These are phyloP conservation scores for Campoplex nolae DNA, from an alignment of 2,888 invertebrate genomes.

Conservation along the genomic window DNA sequence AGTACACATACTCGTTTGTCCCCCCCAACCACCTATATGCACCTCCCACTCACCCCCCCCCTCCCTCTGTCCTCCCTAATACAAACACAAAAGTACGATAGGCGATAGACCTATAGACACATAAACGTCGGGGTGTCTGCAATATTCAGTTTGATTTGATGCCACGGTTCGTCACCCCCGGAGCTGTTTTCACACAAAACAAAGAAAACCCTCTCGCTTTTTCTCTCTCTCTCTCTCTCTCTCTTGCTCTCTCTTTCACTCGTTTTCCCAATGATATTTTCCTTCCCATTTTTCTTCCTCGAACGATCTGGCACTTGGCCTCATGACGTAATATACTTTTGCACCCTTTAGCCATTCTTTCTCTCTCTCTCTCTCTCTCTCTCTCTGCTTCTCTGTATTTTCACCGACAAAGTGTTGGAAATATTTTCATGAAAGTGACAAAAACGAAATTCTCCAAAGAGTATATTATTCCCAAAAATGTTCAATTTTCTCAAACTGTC, in stretches of 20 bases:
- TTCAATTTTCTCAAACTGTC: background rate
- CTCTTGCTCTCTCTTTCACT: slow-evolving; percentile 15
- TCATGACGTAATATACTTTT: slow-evolving; percentile 40
- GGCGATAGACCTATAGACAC: slow-evolving; percentile 43
- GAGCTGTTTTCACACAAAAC: slow-evolving; percentile 82
- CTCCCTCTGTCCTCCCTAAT: slow-evolving; percentile 9
- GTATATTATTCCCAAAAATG: too few species aligned
- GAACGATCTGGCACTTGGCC: slow-evolving; percentile 14
- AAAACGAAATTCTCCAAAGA: background rate
- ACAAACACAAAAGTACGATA: slow-evolving; percentile 40
- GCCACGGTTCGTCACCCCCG: slow-evolving; percentile 79
- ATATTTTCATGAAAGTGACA: background rate
- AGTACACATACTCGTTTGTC: slow-evolving; percentile 27
- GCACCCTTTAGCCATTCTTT: slow-evolving; percentile 10
- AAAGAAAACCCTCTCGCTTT: slow-evolving; percentile 77
- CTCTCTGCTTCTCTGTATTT: too few species aligned
- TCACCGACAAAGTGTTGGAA: background rate
- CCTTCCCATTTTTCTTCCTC: slow-evolving; percentile 7
- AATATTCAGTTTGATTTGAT: slow-evolving; percentile 79
- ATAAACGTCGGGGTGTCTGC: slow-evolving; percentile 65
- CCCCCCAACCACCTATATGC: slow-evolving; percentile 7
- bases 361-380: background rate
- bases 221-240: slow-evolving; percentile 45
- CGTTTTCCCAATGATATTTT: slow-evolving; percentile 58
- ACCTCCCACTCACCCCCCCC: background rate